These are phyloP conservation scores for Erebia aethiops DNA, from an alignment of 2,888 invertebrate species.

Conservation along the genomic window DNA sequence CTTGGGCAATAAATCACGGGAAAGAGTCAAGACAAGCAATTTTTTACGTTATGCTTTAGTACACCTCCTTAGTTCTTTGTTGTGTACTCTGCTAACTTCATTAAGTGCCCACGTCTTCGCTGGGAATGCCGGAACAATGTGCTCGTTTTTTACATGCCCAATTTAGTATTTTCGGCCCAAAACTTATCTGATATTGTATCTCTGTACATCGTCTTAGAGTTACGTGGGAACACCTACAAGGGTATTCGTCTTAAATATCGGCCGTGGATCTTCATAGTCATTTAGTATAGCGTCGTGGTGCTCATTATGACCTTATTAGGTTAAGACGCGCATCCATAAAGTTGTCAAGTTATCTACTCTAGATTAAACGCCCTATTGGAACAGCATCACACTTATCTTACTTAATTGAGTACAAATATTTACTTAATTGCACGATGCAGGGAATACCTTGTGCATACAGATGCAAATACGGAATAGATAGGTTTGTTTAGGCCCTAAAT, in stretches of 20 bases:
- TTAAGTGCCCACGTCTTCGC: constrained; percentile 55
- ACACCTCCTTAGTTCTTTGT: constrained; percentile 70
- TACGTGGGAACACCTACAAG: constrained; percentile 67
- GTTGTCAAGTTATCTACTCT: constrained; percentile 27
- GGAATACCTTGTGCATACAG: constrained; percentile 22
- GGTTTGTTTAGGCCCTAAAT: constrained; percentile 9
- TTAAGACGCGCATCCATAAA: constrained; percentile 28
- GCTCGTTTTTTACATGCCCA: constrained; percentile 61
- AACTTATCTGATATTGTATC: constrained; percentile 45
- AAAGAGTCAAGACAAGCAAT: constrained; percentile 70
- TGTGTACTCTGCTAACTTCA: constrained; percentile 67
- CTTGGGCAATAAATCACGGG: constrained; percentile 73
- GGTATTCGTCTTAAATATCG: constrained; percentile 42
- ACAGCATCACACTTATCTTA: constrained; percentile 27
- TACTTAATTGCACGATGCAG: constrained; percentile 24
- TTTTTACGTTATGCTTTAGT: constrained; percentile 75
- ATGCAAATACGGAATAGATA: constrained; percentile 19
- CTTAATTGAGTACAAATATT: constrained; percentile 33
- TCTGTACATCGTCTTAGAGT: constrained; percentile 51
- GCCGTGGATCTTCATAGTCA: constrained; percentile 33
- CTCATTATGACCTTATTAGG: constrained; percentile 44
- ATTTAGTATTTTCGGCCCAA: constrained; percentile 65
- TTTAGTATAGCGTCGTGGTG: constrained; percentile 37
- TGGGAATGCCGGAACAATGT: constrained; percentile 71
- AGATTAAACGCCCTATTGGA: constrained; percentile 28